Evolutionary conservation across 1,140 invertebrate genomes (phyloP), one percentile per base, ranked within the genome.

Genomic region (Megathymus violae): DNA sequence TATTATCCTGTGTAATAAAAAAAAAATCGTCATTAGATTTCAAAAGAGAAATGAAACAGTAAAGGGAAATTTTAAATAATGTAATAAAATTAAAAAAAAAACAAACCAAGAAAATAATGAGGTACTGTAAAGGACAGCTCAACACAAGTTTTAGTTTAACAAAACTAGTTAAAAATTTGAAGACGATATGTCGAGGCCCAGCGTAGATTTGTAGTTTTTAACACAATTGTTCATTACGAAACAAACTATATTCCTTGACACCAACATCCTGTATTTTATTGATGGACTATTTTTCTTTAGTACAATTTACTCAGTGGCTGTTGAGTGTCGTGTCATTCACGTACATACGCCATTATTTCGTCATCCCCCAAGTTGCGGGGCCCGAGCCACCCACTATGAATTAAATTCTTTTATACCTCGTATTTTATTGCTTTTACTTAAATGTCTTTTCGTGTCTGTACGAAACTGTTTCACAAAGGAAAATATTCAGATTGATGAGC

Each of bases 391-490:
- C 70, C 70, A 69, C 44, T 9, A 16, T 48, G 64, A 69, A 78
- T 70, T 69, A 72, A 80, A 81, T 71, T 74, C 68, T 38, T 60
- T 58, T 71, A 50, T 71, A 71, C 76, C 71, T 73, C 67, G 70
- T 72, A 77, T 69, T 83, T 83, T 78, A 79, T 79, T 75, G 70
- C 67, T 67, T 46, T 50, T 50, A 73, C 62, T 67, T 74, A 69
- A 59, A 34, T 22, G 2, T 22, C 19, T 2, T 22, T 22, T 22
- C 19, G 9, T 31, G 27, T 31, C 4, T 31, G n/a, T n/a, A n/a
- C 9, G 1, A 9, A 31, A 31, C 2, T 5, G 4, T 31, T 7
- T 9, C 27, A 31, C 9, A 31, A 31, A 7, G 27, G 27, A 31
- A 31, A 31, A 31, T 4, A 7, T 31, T 31, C 27, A 9, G 9